Evolutionary conservation across 2,888 invertebrate species (phyloP).

Genomic region (Pseudeuparius sepicola): DNA sequence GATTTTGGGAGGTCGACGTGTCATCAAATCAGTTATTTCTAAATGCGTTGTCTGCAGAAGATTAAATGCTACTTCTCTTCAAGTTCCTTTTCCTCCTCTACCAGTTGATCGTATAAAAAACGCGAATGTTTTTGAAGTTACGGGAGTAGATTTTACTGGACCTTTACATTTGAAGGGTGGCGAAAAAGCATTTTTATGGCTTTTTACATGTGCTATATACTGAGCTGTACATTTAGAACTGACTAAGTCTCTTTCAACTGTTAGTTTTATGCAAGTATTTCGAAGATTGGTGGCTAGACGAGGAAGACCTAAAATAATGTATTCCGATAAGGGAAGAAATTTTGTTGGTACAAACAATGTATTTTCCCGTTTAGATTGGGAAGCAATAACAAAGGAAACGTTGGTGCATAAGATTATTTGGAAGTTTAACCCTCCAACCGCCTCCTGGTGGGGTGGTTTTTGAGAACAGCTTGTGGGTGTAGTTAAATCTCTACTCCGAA

Average conservation of each 20-base stretch:
- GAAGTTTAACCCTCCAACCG: slow-evolving; percentile 34
- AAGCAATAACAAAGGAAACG: slow-evolving; percentile 19
- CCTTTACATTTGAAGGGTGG: slow-evolving; percentile 29
- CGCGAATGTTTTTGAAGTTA: slow-evolving; percentile 27
- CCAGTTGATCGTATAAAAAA: slow-evolving; percentile 28
- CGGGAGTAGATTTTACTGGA: slow-evolving; percentile 34
- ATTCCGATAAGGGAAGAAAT: slow-evolving; percentile 35
- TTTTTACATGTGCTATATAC: slow-evolving; percentile 36
- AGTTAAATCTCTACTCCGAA: slow-evolving; percentile 32
- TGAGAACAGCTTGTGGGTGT: slow-evolving; percentile 36
- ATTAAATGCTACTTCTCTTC: slow-evolving; percentile 20
- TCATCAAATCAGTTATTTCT: slow-evolving; percentile 17
- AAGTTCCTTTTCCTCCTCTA: slow-evolving; percentile 23
- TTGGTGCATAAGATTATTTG: slow-evolving; percentile 24
- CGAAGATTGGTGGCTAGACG: slow-evolving; percentile 30
- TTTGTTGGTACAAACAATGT: slow-evolving; percentile 31
- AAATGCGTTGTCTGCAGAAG: slow-evolving; percentile 23
- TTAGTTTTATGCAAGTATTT: slow-evolving; percentile 29
- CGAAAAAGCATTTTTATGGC: slow-evolving; percentile 29
- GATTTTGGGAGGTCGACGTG: slow-evolving; percentile 22
- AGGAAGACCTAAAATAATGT: too few species aligned
- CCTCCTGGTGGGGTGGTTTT: slow-evolving; percentile 39
- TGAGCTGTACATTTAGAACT: slow-evolving; percentile 35
- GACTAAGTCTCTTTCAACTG: slow-evolving; percentile 26
- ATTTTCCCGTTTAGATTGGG: slow-evolving; percentile 26